phyloP scores from a whole-genome alignment of 2,797 vertebrate species.

The Clarias laeviceps region DNA sequence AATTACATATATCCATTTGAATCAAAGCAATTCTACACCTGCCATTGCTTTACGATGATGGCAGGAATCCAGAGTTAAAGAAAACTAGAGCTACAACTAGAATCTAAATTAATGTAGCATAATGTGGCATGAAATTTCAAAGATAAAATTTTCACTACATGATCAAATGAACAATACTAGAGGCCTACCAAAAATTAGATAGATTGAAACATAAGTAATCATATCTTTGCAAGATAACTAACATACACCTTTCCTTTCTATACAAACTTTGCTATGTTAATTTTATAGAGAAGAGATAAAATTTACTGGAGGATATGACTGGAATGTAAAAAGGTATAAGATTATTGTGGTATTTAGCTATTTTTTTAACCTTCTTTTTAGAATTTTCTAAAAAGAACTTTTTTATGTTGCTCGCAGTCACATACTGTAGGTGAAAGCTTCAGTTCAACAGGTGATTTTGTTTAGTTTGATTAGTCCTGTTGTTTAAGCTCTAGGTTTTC shows the following conservation, averaged over 20 bases:
- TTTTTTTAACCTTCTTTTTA: background rate
- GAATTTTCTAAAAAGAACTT: no score
- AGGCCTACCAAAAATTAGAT: background rate
- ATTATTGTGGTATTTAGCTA: background rate
- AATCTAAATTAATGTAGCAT: background rate
- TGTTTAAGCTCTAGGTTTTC: no score
- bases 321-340: background rate
- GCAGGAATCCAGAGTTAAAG: no score
- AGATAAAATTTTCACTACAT: background rate
- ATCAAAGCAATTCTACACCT: background rate
- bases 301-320: background rate
- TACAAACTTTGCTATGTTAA: no score
- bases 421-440: no score
- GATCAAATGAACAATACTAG: background rate
- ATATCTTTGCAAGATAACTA: background rate
- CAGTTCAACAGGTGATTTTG: no score
- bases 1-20: background rate
- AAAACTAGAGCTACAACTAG: background rate
- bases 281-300: no score
- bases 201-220: background rate
- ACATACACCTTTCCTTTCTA: background rate
- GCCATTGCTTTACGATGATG: background rate
- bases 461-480: no score
- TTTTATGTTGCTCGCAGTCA: no score
- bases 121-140: background rate